Base-by-base conservation (phyloP, 2,113 vertebrate genomes). In the Trichomycterus rosablanca region DNA sequence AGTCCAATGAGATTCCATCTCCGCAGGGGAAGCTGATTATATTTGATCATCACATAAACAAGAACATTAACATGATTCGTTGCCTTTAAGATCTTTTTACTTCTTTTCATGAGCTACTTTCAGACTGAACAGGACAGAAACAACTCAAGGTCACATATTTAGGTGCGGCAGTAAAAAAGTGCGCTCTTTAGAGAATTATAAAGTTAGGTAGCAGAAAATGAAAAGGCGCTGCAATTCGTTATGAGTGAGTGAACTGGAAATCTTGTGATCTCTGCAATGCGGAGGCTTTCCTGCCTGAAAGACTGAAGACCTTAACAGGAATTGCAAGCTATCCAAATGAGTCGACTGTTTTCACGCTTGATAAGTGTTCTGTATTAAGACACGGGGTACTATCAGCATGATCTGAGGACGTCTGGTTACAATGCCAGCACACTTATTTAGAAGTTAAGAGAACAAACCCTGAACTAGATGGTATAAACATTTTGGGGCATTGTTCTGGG, bases 21-120 rank as follows among this genome's bases (percentile, higher is more conserved):
- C 79, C 42, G 53, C 77, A 75, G 74, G 16, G 71, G 30, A 76
- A 74, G 56, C 73, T 67, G 71, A 81, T 80, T 83, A 76, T 75
- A 76, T 85, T 84, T 87, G 84, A 86, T 86, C 83, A 77, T 59
- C 44, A 58, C 63, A 83, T 74, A 83, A 85, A 85, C 79, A 84
- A 81, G 67, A 82, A 75, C 67, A 81, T 81, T 78, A 81, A 52
- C 79, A 78, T 76, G 74, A 77, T 78, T 82, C 81, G 83, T 81
- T 81, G 62, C 72, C 71, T 80, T 77, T 66, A 68, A 81, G 68
- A 83, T 80, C 51, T 74, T 58, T 74, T 64, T 67, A 66, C 34
- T 44, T 32, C n/a, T 20, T 32, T 20, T 44, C 5, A 18, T 3
- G n/a, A 16, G 14, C 44, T 30, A 15, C 11, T 45, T 3, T 34